phyloP scores from a whole-genome alignment of 2,113 vertebrate species.

The Raja brachyura region DNA sequence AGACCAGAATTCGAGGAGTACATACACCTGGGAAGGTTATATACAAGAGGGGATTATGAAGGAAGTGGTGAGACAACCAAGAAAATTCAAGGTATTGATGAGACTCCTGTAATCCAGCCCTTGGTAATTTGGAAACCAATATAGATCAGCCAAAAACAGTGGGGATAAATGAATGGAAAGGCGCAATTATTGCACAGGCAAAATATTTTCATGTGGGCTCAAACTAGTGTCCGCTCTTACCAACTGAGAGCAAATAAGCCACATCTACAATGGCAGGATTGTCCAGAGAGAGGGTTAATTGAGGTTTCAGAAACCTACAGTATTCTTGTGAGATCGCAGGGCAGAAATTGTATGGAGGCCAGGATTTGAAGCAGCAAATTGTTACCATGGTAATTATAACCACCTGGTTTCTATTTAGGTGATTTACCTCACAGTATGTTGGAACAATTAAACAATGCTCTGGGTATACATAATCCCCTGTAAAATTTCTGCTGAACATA shows the following conservation, averaged over 20 bases:
- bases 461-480: not conserved
- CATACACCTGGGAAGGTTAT: too few species aligned
- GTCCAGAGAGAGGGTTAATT: not conserved
- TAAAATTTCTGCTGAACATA: too few species aligned
- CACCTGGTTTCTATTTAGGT: not conserved
- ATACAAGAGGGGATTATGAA: too few species aligned
- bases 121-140: too few species aligned
- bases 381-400: not conserved
- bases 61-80: too few species aligned
- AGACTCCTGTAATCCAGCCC: too few species aligned
- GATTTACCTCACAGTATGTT: not conserved
- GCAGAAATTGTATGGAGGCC: not conserved
- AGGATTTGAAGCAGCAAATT: too few species aligned
- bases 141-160: too few species aligned
- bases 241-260: not conserved
- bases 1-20: too few species aligned
- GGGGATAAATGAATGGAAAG: too few species aligned
- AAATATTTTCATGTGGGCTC: too few species aligned
- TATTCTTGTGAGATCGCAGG: not conserved
- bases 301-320: not conserved
- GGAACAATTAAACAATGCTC: not conserved
- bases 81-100: too few species aligned
- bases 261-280: not conserved
- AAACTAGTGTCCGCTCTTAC: not conserved
- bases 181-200: not conserved